These are phyloP conservation scores for Drosophila kepulauana DNA, from an alignment of 1,140 invertebrate genomes.

Conservation along the genomic window DNA sequence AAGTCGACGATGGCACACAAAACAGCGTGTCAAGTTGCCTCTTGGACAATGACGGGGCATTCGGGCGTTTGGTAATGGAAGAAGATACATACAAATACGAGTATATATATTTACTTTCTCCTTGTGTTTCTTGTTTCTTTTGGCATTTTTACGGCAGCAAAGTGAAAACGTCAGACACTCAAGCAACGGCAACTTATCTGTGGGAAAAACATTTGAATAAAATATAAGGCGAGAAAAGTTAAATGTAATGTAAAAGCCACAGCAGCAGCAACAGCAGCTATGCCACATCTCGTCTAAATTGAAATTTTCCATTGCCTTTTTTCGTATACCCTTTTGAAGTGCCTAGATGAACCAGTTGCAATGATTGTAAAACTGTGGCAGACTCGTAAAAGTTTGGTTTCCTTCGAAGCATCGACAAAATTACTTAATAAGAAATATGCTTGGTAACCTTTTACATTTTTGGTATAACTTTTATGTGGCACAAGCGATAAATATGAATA, in stretches of 20 bases:
- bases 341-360: slow-evolving; percentile 21
- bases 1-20: neutral
- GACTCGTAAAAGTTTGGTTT: slow-evolving; percentile 1
- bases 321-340: slow-evolving; percentile 22
- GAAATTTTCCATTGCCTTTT: slow-evolving; percentile 57
- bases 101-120: neutral
- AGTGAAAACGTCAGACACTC: slow-evolving; percentile 76
- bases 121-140: slow-evolving; percentile 35
- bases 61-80: slow-evolving; percentile 28
- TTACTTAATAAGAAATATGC: neutral
- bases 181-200: slow-evolving; percentile 72
- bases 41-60: slow-evolving; percentile 37
- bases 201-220: slow-evolving; percentile 73
- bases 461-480: neutral
- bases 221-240: slow-evolving; percentile 81
- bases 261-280: slow-evolving; percentile 62
- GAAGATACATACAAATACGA: neutral
- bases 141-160: slow-evolving; percentile 71
- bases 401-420: neutral
- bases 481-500: neutral
- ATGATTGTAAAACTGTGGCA: slow-evolving; percentile 23
- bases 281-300: slow-evolving; percentile 51
- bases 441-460: neutral
- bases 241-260: slow-evolving; percentile 78
- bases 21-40: slow-evolving; percentile 35